phyloP scores from a whole-genome alignment of 1,140 invertebrate species.

The Monochamus saltuarius region DNA sequence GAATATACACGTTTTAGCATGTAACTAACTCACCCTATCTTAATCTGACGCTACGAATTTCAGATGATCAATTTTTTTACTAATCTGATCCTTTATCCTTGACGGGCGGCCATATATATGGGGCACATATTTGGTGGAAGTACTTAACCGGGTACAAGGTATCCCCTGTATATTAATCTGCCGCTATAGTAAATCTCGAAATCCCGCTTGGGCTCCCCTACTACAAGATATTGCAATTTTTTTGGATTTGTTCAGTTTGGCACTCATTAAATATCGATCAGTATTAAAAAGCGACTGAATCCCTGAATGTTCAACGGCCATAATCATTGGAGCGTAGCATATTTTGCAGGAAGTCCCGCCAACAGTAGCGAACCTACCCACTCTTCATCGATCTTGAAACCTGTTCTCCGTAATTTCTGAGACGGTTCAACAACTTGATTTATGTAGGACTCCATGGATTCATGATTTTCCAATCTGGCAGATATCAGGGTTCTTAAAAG shows the following conservation, averaged over 20 bases:
- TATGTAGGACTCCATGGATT: slow-evolving; percentile 28
- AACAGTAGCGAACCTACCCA: slow-evolving; percentile 48
- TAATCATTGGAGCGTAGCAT: slow-evolving; percentile 52
- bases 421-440: slow-evolving; percentile 33
- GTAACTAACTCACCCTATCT: no score
- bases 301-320: slow-evolving; percentile 47
- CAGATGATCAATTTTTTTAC: neutral
- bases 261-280: no score
- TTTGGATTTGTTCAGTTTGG: slow-evolving; percentile 46
- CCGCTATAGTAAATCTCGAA: slow-evolving; percentile 45
- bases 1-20: no score
- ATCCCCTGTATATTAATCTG: no score
- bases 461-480: slow-evolving; percentile 27
- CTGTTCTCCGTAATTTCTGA: slow-evolving; percentile 41
- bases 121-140: no score
- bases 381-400: slow-evolving; percentile 46
- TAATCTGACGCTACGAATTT: no score
- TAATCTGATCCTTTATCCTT: neutral
- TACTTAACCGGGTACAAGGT: no score
- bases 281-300: no score
- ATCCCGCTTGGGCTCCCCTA: no score
- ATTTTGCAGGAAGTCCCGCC: slow-evolving; percentile 46
- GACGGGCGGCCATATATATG: no score
- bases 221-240: slow-evolving; percentile 51
- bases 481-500: slow-evolving; percentile 27